These are phyloP conservation scores for Aplochiton taeniatus DNA, from an alignment of 2,797 vertebrate genomes.

Conservation along the genomic window DNA sequence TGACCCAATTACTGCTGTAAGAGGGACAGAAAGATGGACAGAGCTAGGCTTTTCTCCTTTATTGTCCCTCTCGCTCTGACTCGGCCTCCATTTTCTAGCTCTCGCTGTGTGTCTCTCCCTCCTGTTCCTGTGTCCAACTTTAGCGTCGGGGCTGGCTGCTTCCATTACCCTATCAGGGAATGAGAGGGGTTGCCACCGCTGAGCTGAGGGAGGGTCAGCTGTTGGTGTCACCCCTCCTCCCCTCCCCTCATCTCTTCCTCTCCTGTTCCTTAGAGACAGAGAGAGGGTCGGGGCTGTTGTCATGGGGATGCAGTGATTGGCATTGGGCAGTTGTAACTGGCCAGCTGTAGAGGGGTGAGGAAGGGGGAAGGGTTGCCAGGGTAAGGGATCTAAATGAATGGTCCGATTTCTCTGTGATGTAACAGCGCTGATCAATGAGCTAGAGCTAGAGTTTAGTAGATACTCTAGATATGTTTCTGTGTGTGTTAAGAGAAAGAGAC, in stretches of 20 bases:
- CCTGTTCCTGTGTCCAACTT: constrained; percentile 42
- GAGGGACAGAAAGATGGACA: too few relatives aligned
- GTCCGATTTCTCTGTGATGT: too few relatives aligned
- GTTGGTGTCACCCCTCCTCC: constrained; percentile 33
- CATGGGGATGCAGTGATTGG: constrained; percentile 58
- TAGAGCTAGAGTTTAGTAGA: too few relatives aligned
- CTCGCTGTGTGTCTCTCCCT: constrained; percentile 2
- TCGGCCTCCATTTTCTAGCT: background rate
- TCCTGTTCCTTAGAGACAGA: constrained; percentile 57
- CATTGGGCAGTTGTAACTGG: constrained; percentile 69
- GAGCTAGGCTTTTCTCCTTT: background rate
- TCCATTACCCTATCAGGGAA: constrained; percentile 58
- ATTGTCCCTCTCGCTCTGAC: background rate
- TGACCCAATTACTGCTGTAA: too few relatives aligned
- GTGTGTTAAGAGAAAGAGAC: background rate
- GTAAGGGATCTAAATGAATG: too few relatives aligned
- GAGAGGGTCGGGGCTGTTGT: constrained; percentile 60
- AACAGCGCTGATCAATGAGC: too few relatives aligned
- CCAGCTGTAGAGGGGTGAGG: constrained; percentile 51
- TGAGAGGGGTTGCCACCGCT: constrained; percentile 41
- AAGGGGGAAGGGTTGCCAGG: background rate
- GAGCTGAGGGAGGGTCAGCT: constrained; percentile 43
- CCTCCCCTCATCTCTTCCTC: constrained; percentile 19
- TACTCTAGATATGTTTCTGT: too few relatives aligned
- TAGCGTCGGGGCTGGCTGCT: constrained; percentile 36